These are phyloP conservation scores for Philereme vetulata DNA, from an alignment of 2,888 invertebrate genomes.

Conservation along the genomic window DNA sequence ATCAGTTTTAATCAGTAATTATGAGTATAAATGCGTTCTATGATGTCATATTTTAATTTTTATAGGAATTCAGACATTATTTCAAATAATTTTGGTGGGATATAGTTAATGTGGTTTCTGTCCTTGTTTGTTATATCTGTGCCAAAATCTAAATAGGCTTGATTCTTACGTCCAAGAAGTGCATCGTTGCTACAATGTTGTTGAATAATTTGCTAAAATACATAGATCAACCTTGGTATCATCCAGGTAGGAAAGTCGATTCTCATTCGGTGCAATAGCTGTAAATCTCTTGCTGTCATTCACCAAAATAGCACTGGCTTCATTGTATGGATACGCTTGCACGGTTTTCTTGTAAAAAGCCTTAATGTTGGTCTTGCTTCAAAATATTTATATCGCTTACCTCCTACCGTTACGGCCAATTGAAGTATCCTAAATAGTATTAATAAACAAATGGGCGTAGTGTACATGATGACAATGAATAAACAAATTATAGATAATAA, in stretches of 20 bases:
- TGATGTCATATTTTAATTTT: neutral
- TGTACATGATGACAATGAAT: too few species aligned
- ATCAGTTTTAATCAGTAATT: too few species aligned
- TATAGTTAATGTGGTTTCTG: slow-evolving; percentile 5
- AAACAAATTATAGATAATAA: too few species aligned
- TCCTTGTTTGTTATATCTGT: slow-evolving; percentile 9
- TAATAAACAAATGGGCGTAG: too few species aligned
- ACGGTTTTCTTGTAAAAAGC: too few species aligned
- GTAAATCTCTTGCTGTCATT: slow-evolving; percentile 10
- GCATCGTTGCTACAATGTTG: slow-evolving; percentile 5
- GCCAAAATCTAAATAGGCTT: slow-evolving; percentile 5
- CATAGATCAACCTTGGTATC: slow-evolving; percentile 3
- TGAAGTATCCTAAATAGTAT: too few species aligned
- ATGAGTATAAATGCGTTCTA: too few species aligned
- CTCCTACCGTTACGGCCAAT: too few species aligned
- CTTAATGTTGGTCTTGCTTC: too few species aligned
- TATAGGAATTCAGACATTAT: neutral
- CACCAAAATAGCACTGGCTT: slow-evolving; percentile 2
- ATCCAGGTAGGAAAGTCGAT: neutral
- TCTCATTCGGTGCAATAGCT: too few species aligned
- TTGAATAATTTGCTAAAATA: neutral
- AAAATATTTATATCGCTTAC: too few species aligned
- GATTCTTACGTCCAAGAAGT: slow-evolving; percentile 5
- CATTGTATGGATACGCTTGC: too few species aligned
- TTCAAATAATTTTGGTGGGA: slow-evolving; percentile 1